Base-by-base conservation (phyloP, 2,797 vertebrate genomes). In the Thripadectes ignobilis region DNA sequence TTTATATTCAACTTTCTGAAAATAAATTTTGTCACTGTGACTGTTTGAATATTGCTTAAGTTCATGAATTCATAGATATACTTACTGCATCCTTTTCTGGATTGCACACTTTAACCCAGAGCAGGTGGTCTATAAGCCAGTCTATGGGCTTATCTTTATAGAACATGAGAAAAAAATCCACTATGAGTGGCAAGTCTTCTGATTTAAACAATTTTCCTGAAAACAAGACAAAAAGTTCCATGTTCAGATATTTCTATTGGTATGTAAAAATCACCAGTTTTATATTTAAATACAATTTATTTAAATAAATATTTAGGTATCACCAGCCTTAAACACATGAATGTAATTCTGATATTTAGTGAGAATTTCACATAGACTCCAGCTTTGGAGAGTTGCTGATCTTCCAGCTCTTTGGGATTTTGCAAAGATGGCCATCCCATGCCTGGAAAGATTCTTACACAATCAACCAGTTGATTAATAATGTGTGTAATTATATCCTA, bases 141-240 rank as follows among this genome's bases (percentile, higher is more conserved):
- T 99, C 99, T 72, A 99, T 95, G 3, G 99, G 99, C 93, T 99
- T 99, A 96, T 99, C 98, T 96, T 97, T 98, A 97, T 99, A 98
- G 95, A 99, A 99, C 99, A 99, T 99, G 93, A 99, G 97, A 96
- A 99, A 98, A 95, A 99, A 99, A 4, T 98, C 98, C 26, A 98
- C 97, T 63, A 99, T 93, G 63, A 98, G 87, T 14, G 97, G 97
- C 54, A 99, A 97, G 87, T 99, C 98, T 27, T 96, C 91, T 16
- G 98, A 94, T 82, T 96, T 97, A 87, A 98, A 98, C 97, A 99
- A 72, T 92, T 98, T 98, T 46, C 98, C 99, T 99, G 93, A 63
- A 97, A 96, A 57, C 74, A 95, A 95, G 65, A 92, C 49, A 96
- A 93, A 71, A 68, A 85, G n/a, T 32, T 67, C 41, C 41, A 85